phyloP scores from a whole-genome alignment of 2,888 invertebrate genomes.

The Melipona bicolor region DNA sequence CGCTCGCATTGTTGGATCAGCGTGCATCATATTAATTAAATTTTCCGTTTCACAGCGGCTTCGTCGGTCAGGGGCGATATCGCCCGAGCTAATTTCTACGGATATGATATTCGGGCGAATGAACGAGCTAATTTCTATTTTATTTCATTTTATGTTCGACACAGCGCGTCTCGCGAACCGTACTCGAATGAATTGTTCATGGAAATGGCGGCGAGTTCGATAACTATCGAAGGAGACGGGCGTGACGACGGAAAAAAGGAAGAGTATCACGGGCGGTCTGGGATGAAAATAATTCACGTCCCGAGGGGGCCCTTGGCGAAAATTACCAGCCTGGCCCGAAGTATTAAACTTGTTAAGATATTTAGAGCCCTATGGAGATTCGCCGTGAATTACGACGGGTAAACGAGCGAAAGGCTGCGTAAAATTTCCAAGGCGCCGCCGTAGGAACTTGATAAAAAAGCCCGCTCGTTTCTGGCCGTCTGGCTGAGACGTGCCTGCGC shows the following conservation, averaged over 20 bases:
- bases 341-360: constrained; percentile 73
- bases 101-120: no score
- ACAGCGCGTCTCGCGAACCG: background rate
- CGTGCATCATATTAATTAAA: constrained; percentile 54
- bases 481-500: background rate
- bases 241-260: constrained; percentile 8
- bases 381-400: constrained; percentile 59
- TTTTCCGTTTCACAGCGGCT: background rate
- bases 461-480: background rate
- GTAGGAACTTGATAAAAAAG: constrained; percentile 46
- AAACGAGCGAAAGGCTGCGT: constrained; percentile 50
- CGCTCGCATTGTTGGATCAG: background rate
- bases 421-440: constrained; percentile 59
- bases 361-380: constrained; percentile 70
- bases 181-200: background rate
- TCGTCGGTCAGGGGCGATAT: no score
- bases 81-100: no score
- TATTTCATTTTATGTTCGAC: background rate
- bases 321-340: constrained; percentile 64
- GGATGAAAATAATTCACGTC: constrained; percentile 67
- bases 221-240: background rate
- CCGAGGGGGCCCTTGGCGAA: constrained; percentile 57
- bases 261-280: constrained; percentile 41
- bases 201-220: background rate
- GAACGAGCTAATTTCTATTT: no score